A percentile compares a stretch with the other conserved stretches of the same genome.
These are phyloP conservation scores for Euzophera pinguis DNA, from an alignment of 2,888 invertebrate genomes.

Conservation along the genomic window DNA sequence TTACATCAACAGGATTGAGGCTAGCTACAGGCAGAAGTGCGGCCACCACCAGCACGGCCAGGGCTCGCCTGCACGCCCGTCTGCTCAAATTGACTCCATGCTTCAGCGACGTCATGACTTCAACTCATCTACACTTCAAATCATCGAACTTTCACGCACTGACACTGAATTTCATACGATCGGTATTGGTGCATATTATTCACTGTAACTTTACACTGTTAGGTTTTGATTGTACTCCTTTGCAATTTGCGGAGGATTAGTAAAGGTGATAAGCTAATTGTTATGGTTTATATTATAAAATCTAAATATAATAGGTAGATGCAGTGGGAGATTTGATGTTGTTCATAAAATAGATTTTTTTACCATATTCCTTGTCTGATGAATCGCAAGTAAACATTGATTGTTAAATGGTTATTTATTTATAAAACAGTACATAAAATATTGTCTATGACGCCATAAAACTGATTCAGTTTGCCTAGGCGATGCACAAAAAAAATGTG, in stretches of 20 bases:
- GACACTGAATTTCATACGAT: not conserved
- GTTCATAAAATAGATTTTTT: no score
- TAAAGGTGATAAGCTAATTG: not conserved
- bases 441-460: no score
- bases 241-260: not conserved
- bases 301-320: not conserved
- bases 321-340: no score
- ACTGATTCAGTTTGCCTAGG: no score
- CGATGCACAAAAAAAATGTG: no score
- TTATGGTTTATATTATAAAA: not conserved
- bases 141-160: not conserved
- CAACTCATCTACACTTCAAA: constrained; percentile 21
- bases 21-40: constrained; percentile 44
- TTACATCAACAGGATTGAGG: constrained; percentile 60
- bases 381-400: no score
- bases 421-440: no score
- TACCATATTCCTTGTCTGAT: no score
- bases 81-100: constrained; percentile 85
- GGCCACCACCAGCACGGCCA: constrained; percentile 32
- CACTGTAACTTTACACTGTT: not conserved
- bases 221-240: constrained; percentile 14
- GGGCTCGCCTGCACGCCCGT: constrained; percentile 82
- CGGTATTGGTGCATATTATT: constrained; percentile 21
- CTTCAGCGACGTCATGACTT: constrained; percentile 78
- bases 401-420: no score